Conservation (phyloP, 1,140 invertebrate species). For the Drosophila ananassae region DNA sequence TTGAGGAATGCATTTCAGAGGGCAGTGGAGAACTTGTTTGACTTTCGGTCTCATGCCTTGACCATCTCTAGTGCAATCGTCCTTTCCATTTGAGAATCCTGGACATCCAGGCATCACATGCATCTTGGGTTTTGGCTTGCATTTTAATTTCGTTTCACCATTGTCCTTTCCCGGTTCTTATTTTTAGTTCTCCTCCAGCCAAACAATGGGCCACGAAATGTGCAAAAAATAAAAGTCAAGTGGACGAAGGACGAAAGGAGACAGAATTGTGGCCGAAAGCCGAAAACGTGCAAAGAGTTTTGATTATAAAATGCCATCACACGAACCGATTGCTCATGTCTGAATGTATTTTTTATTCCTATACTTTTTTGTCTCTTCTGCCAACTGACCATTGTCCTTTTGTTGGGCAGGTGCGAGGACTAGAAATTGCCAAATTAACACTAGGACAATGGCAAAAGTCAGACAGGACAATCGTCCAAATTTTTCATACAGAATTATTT, state of each 20-base stretch:
- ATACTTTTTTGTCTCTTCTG: background rate
- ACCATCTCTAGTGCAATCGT: too few species aligned
- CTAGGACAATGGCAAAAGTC: conserved; percentile 3
- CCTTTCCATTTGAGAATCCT: background rate
- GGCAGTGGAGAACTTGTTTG: conserved; percentile 9
- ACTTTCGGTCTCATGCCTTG: background rate
- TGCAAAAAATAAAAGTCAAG: conserved; percentile 14
- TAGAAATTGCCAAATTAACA: conserved; percentile 20
- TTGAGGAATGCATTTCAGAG: conserved; percentile 32
- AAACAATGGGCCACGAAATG: conserved; percentile 40
- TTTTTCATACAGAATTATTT: background rate
- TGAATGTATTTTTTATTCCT: background rate
- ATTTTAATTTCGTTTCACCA: conserved; percentile 52
- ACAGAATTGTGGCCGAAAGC: conserved; percentile 32
- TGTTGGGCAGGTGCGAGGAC: conserved; percentile 12
- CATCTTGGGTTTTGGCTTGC: conserved; percentile 52
- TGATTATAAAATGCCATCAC: conserved; percentile 44
- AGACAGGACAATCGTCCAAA: background rate
- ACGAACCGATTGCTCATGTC: conserved; percentile 1
- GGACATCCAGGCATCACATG: conserved; percentile 38
- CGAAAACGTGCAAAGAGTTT: conserved; percentile 55
- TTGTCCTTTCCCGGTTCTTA: background rate
- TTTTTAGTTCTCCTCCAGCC: background rate
- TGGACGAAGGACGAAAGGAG: background rate
- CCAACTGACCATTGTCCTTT: conserved; percentile 12